A percentile compares a stretch with the other conserved stretches of the same genome.
These are phyloP conservation scores for Xenopus borealis DNA, from an alignment of 2,113 vertebrate species.

Conservation along the genomic window DNA sequence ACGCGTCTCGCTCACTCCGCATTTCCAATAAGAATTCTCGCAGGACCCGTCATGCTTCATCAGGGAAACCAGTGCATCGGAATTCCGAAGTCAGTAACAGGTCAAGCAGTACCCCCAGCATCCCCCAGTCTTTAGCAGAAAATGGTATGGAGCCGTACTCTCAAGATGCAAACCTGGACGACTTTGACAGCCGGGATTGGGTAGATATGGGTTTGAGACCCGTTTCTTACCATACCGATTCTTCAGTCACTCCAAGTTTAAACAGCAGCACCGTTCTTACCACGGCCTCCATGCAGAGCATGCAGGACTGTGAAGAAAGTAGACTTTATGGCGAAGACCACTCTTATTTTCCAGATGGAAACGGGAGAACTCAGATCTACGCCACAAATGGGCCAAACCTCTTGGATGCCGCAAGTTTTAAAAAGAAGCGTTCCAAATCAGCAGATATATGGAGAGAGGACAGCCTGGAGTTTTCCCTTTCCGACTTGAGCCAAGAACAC, in stretches of 20 bases:
- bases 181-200: slow-evolving; percentile 86
- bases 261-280: slow-evolving; percentile 70
- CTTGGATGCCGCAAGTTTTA: slow-evolving; percentile 70
- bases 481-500: slow-evolving; percentile 92
- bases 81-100: slow-evolving; percentile 88
- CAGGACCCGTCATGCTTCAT: slow-evolving; percentile 73
- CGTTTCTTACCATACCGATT: slow-evolving; percentile 82
- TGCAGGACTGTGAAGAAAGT: slow-evolving; percentile 69
- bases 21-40: slow-evolving; percentile 82
- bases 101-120: slow-evolving; percentile 95
- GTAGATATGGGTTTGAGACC: slow-evolving; percentile 87
- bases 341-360: slow-evolving; percentile 60
- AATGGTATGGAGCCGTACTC: slow-evolving; percentile 86
- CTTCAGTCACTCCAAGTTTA: slow-evolving; percentile 68
- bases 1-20: slow-evolving; percentile 89
- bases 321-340: slow-evolving; percentile 66
- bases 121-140: slow-evolving; percentile 90
- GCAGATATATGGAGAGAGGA: slow-evolving; percentile 95
- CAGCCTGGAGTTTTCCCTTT: slow-evolving; percentile 91
- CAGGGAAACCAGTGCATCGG: slow-evolving; percentile 81
- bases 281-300: slow-evolving; percentile 65
- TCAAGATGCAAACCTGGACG: slow-evolving; percentile 71
- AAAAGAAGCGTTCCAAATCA: slow-evolving; percentile 94
- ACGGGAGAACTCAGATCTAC: slow-evolving; percentile 60
- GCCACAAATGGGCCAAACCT: slow-evolving; percentile 65